A percentile compares a stretch with the other conserved stretches of the same genome.
These are phyloP conservation scores for Dendrolimus punctatus DNA, from an alignment of 1,140 invertebrate species.

Conservation along the genomic window DNA sequence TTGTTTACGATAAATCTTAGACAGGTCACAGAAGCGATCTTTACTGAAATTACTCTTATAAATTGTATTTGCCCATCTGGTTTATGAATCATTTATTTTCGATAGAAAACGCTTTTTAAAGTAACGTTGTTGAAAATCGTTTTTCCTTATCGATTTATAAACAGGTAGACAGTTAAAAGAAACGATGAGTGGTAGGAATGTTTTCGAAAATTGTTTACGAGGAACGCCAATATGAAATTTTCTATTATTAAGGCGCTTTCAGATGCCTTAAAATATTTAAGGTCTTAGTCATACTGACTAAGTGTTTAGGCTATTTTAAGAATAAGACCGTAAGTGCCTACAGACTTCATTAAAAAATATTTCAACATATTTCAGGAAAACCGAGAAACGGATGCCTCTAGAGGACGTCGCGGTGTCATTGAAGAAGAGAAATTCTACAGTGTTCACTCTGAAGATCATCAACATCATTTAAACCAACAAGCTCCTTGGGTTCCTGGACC, in stretches of 20 bases:
- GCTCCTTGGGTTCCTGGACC: slow-evolving; percentile 59
- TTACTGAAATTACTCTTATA: slow-evolving; percentile 1
- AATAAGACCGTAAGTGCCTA: too few species aligned
- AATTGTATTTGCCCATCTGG: slow-evolving; percentile 3
- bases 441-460: slow-evolving; percentile 35
- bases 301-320: too few species aligned
- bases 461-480: slow-evolving; percentile 33
- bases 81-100: not conserved
- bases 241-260: too few species aligned
- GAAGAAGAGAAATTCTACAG: slow-evolving; percentile 65
- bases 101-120: too few species aligned
- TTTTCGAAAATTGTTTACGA: too few species aligned
- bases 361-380: slow-evolving; percentile 23
- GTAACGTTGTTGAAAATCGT: too few species aligned
- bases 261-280: too few species aligned
- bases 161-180: too few species aligned
- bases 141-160: too few species aligned
- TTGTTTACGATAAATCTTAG: slow-evolving; percentile 2
- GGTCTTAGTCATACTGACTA: too few species aligned
- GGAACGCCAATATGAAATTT: too few species aligned
- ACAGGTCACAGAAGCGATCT: slow-evolving; percentile 2
- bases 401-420: slow-evolving; percentile 56
- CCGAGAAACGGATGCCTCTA: slow-evolving; percentile 20
- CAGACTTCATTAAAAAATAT: not conserved
- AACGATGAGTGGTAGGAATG: too few species aligned